Conservation (phyloP, 2,797 vertebrate species). For the Eutrigla gurnardus region DNA sequence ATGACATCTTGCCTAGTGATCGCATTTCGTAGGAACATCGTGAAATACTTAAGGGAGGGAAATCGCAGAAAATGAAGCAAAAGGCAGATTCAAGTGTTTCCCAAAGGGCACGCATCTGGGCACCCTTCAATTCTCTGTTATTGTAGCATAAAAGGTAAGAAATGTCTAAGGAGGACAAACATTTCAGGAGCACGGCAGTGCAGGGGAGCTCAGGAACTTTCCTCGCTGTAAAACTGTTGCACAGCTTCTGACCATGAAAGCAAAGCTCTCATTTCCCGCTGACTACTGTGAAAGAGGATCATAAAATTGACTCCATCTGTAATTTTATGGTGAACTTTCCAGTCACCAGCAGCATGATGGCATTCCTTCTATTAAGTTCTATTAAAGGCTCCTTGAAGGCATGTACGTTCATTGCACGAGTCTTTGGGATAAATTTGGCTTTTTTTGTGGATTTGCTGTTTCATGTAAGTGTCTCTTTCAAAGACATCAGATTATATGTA, state of each 20-base stretch:
- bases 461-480: not conserved
- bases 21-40: constrained; percentile 18
- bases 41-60: constrained; percentile 4
- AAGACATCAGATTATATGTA: not conserved
- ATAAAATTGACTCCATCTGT: constrained; percentile 84
- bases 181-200: constrained; percentile 31
- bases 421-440: not conserved
- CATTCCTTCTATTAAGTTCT: constrained; percentile 50
- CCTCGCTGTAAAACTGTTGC: constrained; percentile 68
- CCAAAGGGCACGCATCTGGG: constrained; percentile 18
- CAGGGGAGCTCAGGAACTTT: constrained; percentile 57
- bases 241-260: constrained; percentile 71
- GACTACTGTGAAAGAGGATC: constrained; percentile 83
- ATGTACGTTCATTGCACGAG: not conserved
- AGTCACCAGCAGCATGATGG: constrained; percentile 53
- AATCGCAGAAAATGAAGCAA: constrained; percentile 6
- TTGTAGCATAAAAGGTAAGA: constrained; percentile 50
- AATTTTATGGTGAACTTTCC: constrained; percentile 78
- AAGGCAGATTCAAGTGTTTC: constrained; percentile 19
- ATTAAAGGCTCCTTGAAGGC: constrained; percentile 29
- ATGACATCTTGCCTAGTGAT: not conserved
- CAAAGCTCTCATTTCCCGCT: constrained; percentile 78
- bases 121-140: constrained; percentile 31
- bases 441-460: constrained; percentile 2
- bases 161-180: constrained; percentile 49